A percentile compares a stretch with the other conserved stretches of the same genome.
phyloP scores from a whole-genome alignment of 2,113 vertebrate genomes.

The Arenaria interpres region DNA sequence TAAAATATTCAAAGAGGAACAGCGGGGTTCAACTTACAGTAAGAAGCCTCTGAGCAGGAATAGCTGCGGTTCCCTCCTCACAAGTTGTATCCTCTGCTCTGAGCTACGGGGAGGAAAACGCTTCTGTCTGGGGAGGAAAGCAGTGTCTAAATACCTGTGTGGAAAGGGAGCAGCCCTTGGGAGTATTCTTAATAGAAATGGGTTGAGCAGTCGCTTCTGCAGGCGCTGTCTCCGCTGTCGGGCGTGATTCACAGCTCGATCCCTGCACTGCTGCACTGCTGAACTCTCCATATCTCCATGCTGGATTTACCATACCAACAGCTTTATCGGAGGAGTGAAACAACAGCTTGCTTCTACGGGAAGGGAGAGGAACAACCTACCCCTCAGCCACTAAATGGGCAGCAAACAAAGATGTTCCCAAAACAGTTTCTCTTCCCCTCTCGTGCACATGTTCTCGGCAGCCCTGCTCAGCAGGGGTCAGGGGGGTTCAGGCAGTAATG shows the following conservation, averaged over 20 bases:
- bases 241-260: not conserved
- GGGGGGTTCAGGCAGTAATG: not conserved
- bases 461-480: not conserved
- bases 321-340: slow-evolving; percentile 5
- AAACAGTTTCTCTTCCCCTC: not conserved
- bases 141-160: not conserved
- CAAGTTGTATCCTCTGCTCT: not conserved
- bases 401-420: not conserved
- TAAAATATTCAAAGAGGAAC: not conserved
- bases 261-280: not conserved
- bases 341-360: not conserved
- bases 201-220: not conserved
- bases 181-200: not conserved
- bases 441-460: not conserved
- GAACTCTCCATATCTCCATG: not conserved
- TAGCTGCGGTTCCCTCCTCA: not conserved
- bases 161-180: not conserved
- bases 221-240: not conserved
- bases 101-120: not conserved
- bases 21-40: not conserved
- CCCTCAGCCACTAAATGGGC: not conserved
- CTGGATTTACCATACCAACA: not conserved
- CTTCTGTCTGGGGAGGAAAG: not conserved
- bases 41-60: not conserved
- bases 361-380: not conserved